phyloP scores from a whole-genome alignment of 2,888 invertebrate genomes.

The Stenodera caucasica region DNA sequence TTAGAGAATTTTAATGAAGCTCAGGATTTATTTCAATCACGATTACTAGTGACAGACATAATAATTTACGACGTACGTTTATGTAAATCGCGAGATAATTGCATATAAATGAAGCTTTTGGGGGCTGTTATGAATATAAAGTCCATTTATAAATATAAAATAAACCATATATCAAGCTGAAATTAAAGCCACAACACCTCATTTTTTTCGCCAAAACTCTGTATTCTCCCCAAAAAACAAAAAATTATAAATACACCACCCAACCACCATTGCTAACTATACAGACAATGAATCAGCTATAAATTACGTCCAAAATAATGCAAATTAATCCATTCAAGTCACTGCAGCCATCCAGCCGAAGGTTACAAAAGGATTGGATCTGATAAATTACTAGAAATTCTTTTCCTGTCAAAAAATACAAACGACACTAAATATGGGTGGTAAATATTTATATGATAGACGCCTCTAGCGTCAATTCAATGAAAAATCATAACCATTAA shows the following conservation, averaged over 20 bases:
- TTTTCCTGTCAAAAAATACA: slow-evolving; percentile 40
- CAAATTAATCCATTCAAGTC: slow-evolving; percentile 39
- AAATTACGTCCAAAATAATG: slow-evolving; percentile 38
- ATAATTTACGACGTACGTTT: slow-evolving; percentile 36
- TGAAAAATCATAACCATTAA: slow-evolving; percentile 19
- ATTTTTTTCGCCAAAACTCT: slow-evolving; percentile 19
- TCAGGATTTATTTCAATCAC: slow-evolving; percentile 35
- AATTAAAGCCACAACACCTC: slow-evolving; percentile 35
- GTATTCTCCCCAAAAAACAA: neutral
- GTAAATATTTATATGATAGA: slow-evolving; percentile 36
- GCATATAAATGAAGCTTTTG: slow-evolving; percentile 34
- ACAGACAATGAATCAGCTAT: slow-evolving; percentile 31
- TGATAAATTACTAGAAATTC: slow-evolving; percentile 40
- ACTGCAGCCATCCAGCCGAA: slow-evolving; percentile 28
- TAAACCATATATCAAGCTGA: slow-evolving; percentile 35
- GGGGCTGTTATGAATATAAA: slow-evolving; percentile 32
- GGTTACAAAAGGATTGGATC: slow-evolving; percentile 35
- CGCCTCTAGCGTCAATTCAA: slow-evolving; percentile 35
- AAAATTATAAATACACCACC: too few species aligned
- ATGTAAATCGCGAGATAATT: slow-evolving; percentile 37
- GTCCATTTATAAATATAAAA: slow-evolving; percentile 36
- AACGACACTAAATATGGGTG: slow-evolving; percentile 30
- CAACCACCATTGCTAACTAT: slow-evolving; percentile 4
- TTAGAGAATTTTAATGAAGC: slow-evolving; percentile 22
- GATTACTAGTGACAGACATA: slow-evolving; percentile 34